A percentile compares a stretch with the other conserved stretches of the same genome.
Conservation (phyloP, 1,140 invertebrate genomes). For the Anastatus disparis region DNA sequence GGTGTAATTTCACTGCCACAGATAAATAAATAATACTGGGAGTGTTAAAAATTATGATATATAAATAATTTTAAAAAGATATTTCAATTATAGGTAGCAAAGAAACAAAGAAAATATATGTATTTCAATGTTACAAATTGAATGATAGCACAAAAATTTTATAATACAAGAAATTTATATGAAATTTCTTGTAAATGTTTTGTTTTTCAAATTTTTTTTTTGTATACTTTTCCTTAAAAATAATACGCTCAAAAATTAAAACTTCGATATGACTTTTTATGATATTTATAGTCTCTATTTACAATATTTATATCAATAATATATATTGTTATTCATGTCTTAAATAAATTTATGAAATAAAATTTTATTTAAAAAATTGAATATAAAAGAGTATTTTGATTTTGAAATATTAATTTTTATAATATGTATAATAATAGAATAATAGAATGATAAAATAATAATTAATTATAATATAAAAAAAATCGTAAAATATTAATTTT, state of each 20-base stretch:
- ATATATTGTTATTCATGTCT: constrained; percentile 1
- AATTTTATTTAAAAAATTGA: constrained; percentile 13
- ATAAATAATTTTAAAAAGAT: neutral
- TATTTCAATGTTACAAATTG: neutral
- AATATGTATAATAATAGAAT: too few relatives aligned
- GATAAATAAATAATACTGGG: neutral
- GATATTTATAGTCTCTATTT: constrained; percentile 11
- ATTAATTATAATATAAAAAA: too few relatives aligned
- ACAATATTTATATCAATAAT: constrained; percentile 6
- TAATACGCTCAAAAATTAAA: neutral
- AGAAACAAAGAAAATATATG: neutral
- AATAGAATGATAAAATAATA: too few relatives aligned
- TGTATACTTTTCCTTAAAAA: neutral
- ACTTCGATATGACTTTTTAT: neutral
- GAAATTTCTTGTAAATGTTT: constrained; percentile 9
- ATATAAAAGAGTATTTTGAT: neutral
- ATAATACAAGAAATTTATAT: neutral
- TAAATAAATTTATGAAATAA: constrained; percentile 16
- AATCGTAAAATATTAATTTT: too few relatives aligned
- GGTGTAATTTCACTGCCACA: neutral
- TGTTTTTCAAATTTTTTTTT: neutral
- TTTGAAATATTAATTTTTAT: too few relatives aligned
- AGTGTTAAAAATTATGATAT: neutral
- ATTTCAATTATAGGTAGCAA: neutral
- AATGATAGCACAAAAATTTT: constrained; percentile 3